Percentiles rank a stretch among this genome's conserved stretches.
phyloP scores from a whole-genome alignment of 2,113 vertebrate species.

The Chaenocephalus aceratus region DNA sequence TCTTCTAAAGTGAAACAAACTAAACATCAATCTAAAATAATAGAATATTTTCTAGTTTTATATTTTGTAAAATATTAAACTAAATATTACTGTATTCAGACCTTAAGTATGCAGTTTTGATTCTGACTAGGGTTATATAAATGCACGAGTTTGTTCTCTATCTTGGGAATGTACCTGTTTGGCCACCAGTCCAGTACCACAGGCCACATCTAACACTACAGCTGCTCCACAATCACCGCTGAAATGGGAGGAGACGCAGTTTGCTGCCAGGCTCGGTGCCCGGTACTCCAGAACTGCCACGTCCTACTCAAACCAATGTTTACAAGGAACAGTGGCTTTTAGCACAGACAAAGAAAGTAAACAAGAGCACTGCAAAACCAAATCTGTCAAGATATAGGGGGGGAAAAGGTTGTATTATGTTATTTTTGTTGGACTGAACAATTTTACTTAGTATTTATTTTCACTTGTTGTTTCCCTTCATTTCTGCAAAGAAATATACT shows the following conservation, averaged over 20 bases:
- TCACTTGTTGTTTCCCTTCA: no score
- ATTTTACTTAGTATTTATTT: no score
- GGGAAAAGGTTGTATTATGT: no score
- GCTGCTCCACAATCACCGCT: constrained; percentile 61
- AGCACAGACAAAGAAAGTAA: background rate
- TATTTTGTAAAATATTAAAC: no score
- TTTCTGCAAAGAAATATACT: background rate
- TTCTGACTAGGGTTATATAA: background rate
- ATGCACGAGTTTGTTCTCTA: background rate
- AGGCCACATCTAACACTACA: constrained; percentile 90
- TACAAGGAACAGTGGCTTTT: background rate
- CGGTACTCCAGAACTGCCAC: constrained; percentile 85
- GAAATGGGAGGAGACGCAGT: constrained; percentile 81
- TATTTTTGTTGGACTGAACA: background rate
- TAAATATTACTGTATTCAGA: background rate
- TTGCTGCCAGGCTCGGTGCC: constrained; percentile 86
- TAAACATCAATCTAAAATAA: background rate
- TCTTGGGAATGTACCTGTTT: constrained; percentile 79
- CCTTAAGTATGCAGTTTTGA: background rate
- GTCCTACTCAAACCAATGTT: constrained; percentile 78
- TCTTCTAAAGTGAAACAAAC: background rate
- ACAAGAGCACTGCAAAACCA: background rate
- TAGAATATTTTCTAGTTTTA: background rate
- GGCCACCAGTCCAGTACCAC: constrained; percentile 91
- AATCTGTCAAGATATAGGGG: background rate